These are phyloP conservation scores for Meiosimyza decipiens DNA, from an alignment of 2,888 invertebrate genomes.

Conservation along the genomic window DNA sequence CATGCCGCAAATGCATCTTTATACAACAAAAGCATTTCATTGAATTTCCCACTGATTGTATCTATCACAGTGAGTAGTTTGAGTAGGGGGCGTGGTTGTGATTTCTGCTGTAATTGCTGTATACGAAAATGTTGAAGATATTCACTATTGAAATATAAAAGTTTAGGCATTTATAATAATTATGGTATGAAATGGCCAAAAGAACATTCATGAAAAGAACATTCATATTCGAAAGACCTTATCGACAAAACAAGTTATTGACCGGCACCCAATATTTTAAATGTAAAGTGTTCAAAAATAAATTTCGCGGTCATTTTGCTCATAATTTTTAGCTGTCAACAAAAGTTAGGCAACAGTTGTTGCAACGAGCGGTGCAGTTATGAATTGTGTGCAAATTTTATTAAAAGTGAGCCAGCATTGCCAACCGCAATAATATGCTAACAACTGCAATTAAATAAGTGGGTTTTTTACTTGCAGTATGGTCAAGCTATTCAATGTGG, in stretches of 20 bases:
- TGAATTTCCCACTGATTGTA: conserved; percentile 19
- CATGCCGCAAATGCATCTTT: conserved; percentile 7
- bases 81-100: not conserved
- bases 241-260: too few relatives aligned
- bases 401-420: too few relatives aligned
- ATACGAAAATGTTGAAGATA: too few relatives aligned
- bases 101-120: not conserved
- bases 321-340: conserved; percentile 11
- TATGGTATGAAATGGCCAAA: too few relatives aligned
- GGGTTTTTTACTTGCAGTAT: not conserved
- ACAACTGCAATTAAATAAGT: conserved; percentile 1
- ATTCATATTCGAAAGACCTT: too few relatives aligned
- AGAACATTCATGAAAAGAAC: too few relatives aligned
- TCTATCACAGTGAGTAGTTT: not conserved
- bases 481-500: not conserved
- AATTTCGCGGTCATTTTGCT: too few relatives aligned
- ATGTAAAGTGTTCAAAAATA: too few relatives aligned
- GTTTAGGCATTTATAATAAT: too few relatives aligned
- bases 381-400: too few relatives aligned
- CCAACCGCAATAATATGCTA: not conserved
- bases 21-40: not conserved
- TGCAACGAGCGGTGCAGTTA: not conserved
- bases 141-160: too few relatives aligned
- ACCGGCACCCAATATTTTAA: too few relatives aligned
- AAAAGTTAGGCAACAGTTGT: not conserved